These are phyloP conservation scores for Heliangelus exortis DNA, from an alignment of 2,797 vertebrate species.

Conservation along the genomic window DNA sequence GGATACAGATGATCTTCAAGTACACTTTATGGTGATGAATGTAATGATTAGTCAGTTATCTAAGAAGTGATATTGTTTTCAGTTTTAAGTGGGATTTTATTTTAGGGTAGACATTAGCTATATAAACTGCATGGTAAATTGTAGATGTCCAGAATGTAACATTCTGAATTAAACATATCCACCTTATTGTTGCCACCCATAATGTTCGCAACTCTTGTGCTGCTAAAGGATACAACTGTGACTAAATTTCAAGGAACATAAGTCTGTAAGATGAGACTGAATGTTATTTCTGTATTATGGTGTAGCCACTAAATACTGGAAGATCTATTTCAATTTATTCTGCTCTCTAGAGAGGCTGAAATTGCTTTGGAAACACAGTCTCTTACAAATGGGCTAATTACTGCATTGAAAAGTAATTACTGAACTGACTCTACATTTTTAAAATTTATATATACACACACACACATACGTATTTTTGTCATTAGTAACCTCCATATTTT, in stretches of 20 bases:
- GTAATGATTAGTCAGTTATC: not conserved
- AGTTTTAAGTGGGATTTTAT: not conserved
- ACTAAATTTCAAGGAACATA: not conserved
- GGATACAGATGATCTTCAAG: not conserved
- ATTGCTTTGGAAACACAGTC: not conserved
- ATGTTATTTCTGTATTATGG: not conserved
- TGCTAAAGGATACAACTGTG: not conserved
- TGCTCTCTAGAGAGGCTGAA: not conserved
- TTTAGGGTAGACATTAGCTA: not conserved
- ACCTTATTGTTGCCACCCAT: not conserved
- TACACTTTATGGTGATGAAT: not conserved
- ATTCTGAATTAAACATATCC: not conserved
- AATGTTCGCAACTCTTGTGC: not conserved
- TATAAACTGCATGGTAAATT: not conserved
- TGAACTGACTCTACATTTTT: not conserved
- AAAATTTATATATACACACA: not conserved
- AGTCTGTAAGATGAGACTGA: not conserved
- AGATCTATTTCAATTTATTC: not conserved
- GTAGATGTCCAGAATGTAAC: not conserved
- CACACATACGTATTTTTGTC: not conserved
- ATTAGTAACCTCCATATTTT: not conserved
- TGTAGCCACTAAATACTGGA: not conserved
- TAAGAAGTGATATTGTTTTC: not conserved
- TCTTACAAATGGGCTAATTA: not conserved
- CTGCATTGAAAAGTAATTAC: not conserved